Base-by-base conservation (phyloP, 2,888 invertebrate species). In the Nomada flava region DNA sequence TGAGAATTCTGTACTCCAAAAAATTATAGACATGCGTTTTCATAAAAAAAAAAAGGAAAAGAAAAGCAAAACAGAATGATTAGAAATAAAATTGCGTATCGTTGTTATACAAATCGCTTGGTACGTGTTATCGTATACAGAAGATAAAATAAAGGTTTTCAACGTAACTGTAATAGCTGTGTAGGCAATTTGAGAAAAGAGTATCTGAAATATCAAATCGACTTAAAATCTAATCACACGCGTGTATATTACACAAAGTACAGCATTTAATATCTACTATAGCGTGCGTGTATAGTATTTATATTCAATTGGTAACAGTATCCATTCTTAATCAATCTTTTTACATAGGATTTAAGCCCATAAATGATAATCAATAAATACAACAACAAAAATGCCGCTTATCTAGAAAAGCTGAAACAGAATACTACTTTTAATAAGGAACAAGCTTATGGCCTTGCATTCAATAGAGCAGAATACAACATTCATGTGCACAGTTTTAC, bases 1-100 rank as follows among this genome's bases (percentile, higher is more conserved):
- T 83, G 72, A 73, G 68, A 62, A 50, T 72, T 82, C 82, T 83
- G 77, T 7, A 23, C 64, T 70, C 83, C 72, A 53, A 73, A 72
- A 47, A 50, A 81, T 65, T 50, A 62, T 77, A 73, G 64, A 72
- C 47, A 71, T 63, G 81, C 73, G 72, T 73, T 65, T 57, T 68
- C 23, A 68, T 68, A 20, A 47, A 62, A 69, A 65, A 74, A 20
- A 59, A 47, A 1, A 52, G 53, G 42, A 63, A 76, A 50, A 71
- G 26, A 59, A 44, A 57, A 59, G 53, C 15, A 36, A 81, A 73
- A 76, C 15, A 29, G 53, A 23, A 23, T 57, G n/a, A 70, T 76
- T 50, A 55, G 60, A 71, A 79, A 68, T 53, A 36, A 69, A 79
- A 78, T 44, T 36, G 42, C 55, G 68, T 59, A 72, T 72, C 68